Base-by-base conservation (phyloP, 2,888 invertebrate species). In the Halocaridina rubra region DNA sequence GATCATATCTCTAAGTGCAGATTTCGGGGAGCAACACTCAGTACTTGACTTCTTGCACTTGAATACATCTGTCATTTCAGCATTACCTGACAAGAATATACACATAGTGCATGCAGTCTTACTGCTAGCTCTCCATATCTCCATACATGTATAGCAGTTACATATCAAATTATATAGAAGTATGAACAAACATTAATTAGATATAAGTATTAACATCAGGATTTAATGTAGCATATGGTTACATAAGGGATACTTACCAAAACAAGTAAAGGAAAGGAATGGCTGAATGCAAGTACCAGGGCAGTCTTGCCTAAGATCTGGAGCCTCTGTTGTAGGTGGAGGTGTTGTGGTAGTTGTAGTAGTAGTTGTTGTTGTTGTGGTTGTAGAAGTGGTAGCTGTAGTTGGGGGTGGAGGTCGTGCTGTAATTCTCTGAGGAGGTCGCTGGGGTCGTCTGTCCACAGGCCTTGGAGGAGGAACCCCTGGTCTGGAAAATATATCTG, bases 221-320 rank as follows among this genome's bases (percentile, higher is more conserved):
- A n/a, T n/a, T n/a, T n/a, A n/a, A n/a, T n/a, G n/a, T n/a, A n/a
- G n/a, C n/a, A n/a, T n/a, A n/a, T n/a, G n/a, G n/a, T n/a, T n/a
- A n/a, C n/a, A n/a, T n/a, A n/a, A n/a, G n/a, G n/a, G n/a, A n/a
- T 19, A 13, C 95, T 94, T 91, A 96, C 97, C 94, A 93, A 97
- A 97, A 90, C 97, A 97, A 0, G 97, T 97, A 91, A 97, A 97
- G 77, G 96, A 96, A 0, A 97, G 92, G 87, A 97, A 94, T 0
- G 96, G 94, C 22, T 96, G 95, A 89, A 97, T 97, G 91, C 97
- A 97, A 5, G 96, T 96, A 82, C 97, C 97, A 0, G 97, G 97
- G 89, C 97, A 97, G 90, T 96, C 95, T 30, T 95, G 95, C 33
- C 96, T 92, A 22, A 94, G 94, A 92, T 96, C 96, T 0, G 81